Evolutionary conservation across 2,888 invertebrate genomes (phyloP).

Genomic region (Pristionchus entomophagus): DNA sequence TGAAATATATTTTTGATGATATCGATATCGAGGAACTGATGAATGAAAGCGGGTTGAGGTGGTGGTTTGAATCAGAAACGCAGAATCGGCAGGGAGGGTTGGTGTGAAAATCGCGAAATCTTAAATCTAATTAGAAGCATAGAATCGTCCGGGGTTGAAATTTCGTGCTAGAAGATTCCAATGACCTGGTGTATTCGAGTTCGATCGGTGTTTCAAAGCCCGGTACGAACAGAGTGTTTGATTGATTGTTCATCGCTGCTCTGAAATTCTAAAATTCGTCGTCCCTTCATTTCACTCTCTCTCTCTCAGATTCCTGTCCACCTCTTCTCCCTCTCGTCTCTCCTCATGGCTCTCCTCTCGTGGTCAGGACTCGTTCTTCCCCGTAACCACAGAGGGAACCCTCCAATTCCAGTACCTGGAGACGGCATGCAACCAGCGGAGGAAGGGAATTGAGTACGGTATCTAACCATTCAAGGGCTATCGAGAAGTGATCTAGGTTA

Average conservation of each 20-base stretch:
- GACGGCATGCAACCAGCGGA: background rate
- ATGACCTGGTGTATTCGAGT: background rate
- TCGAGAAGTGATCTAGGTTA: no score
- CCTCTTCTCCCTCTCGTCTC: background rate
- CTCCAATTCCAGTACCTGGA: slow-evolving; percentile 11
- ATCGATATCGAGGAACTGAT: no score
- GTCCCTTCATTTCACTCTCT: background rate
- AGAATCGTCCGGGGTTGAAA: no score
- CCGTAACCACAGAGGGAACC: background rate
- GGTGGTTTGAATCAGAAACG: background rate
- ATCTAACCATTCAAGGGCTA: no score
- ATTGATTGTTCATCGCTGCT: no score
- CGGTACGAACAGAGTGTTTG: background rate
- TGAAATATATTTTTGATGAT: no score
- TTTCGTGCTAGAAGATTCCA: background rate
- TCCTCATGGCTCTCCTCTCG: background rate
- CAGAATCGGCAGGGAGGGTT: no score
- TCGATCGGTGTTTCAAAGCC: background rate
- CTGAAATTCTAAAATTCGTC: background rate
- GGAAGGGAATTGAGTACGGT: no score
- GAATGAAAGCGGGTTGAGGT: no score
- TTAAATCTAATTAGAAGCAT: no score
- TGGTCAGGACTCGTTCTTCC: slow-evolving; percentile 7
- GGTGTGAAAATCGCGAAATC: no score
- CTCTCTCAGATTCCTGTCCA: background rate